phyloP scores from a whole-genome alignment of 2,797 vertebrate genomes.

The Glyptemys insculpta region DNA sequence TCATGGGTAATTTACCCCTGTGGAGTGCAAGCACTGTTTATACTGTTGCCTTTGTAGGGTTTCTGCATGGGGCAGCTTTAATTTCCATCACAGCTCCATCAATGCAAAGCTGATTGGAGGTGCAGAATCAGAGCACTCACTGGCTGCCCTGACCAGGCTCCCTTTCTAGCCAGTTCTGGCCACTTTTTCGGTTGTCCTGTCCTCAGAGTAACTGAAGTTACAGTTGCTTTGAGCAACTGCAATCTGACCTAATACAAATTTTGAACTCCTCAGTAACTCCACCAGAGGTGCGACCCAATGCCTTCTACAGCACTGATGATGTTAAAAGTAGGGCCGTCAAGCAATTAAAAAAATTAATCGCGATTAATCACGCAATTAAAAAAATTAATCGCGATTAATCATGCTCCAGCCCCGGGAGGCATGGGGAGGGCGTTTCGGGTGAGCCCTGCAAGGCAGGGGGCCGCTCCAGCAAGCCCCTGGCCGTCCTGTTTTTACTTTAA shows the following conservation, averaged over 20 bases:
- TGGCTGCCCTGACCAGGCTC: background rate
- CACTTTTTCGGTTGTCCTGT: background rate
- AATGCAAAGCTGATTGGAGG: background rate
- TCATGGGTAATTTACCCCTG: background rate
- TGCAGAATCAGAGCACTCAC: background rate
- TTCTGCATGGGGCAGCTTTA: background rate
- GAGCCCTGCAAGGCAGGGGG: too few relatives aligned
- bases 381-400: too few relatives aligned
- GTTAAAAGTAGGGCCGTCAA: too few relatives aligned
- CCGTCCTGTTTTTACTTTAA: too few relatives aligned
- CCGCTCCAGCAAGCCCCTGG: too few relatives aligned
- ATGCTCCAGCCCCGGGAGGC: too few relatives aligned
- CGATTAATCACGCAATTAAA: too few relatives aligned
- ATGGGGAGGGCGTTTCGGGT: too few relatives aligned
- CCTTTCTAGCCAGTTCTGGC: background rate
- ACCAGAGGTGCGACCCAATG: background rate
- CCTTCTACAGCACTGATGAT: background rate
- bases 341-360: too few relatives aligned
- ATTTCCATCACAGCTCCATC: background rate
- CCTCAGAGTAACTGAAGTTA: background rate
- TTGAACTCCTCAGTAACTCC: background rate
- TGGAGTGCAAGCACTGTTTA: background rate
- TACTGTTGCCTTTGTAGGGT: background rate
- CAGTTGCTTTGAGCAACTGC: background rate
- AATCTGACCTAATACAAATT: background rate